A percentile compares a stretch with the other conserved stretches of the same genome.
Conservation (phyloP, 1,140 invertebrate genomes). For the Phthorimaea operculella region DNA sequence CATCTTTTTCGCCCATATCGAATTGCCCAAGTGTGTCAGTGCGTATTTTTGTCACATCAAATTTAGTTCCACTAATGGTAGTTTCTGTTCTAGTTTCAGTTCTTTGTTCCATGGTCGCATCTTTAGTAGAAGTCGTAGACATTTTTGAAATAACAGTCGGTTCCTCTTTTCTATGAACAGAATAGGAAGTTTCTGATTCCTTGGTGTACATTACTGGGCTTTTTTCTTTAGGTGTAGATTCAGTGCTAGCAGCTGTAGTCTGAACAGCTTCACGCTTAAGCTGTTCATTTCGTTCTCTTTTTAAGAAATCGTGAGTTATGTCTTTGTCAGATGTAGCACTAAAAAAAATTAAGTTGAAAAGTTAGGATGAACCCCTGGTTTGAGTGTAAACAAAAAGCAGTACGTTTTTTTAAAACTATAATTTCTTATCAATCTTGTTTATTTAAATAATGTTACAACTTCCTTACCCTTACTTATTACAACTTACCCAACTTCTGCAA, state of each 20-base stretch:
- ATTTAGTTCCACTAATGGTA: slow-evolving; percentile 28
- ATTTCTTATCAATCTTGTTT: no score
- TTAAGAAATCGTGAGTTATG: slow-evolving; percentile 39
- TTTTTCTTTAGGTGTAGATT: neutral
- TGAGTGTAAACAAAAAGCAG: no score
- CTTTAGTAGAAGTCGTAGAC: slow-evolving; percentile 18
- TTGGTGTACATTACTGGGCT: slow-evolving; percentile 13
- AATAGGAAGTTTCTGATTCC: slow-evolving; percentile 23
- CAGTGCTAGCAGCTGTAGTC: neutral
- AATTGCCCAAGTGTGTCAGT: slow-evolving; percentile 51
- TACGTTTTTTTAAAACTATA: no score
- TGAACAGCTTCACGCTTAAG: slow-evolving; percentile 38
- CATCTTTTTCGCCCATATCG: slow-evolving; percentile 27
- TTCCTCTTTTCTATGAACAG: slow-evolving; percentile 20
- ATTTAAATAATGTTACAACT: no score
- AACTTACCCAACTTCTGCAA: slow-evolving; percentile 57
- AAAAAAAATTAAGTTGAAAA: slow-evolving; percentile 8
- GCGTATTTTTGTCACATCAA: slow-evolving; percentile 47
- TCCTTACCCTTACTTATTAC: no score
- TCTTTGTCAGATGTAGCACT: slow-evolving; percentile 36
- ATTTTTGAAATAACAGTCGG: slow-evolving; percentile 26
- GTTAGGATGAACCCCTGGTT: no score
- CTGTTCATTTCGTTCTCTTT: slow-evolving; percentile 48
- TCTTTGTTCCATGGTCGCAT: slow-evolving; percentile 12
- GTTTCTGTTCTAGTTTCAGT: slow-evolving; percentile 24